Evolutionary conservation across 2,888 invertebrate species (phyloP), one percentile per base, ranked within the genome.

Genomic region (Macaria notata): DNA sequence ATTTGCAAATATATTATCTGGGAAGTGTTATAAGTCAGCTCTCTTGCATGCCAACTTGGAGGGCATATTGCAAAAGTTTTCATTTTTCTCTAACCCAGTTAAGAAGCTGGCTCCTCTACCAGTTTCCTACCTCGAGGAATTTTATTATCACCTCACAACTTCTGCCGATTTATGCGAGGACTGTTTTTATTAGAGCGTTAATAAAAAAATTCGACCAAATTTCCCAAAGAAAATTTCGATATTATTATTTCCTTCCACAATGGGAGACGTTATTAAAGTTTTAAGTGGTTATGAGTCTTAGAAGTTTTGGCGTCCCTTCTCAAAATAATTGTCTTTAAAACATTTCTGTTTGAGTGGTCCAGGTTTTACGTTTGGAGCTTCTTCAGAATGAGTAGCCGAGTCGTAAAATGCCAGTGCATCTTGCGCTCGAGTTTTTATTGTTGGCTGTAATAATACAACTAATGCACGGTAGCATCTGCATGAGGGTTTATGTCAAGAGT

Each of bases 61-160:
- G 71, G 72, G 75, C 81, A 84, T 88, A 88, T 88, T 88, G 84
- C 79, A 55, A 85, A 88, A 88, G 84, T 88, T 88, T 86, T 76
- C 80, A 84, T 87, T 86, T 86, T 86, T 84, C 82, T 81, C 77
- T 82, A 86, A 88, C 88, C 86, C 77, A 86, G 84, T 86, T 86
- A 84, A 73, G 74, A 79, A 73, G 73, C 75, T 72, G 68, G 73
- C 75, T 75, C 71, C 73, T 68, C 62, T 59, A 64, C 69, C 70
- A 65, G 70, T 74, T 77, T 79, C 62, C 67, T 68, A 64, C 70
- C 69, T 69, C 64, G 66, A 65, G 71, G 75, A 76, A 76, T 84
- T 82, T 82, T 83, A 77, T 80, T 75, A 81, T 76, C 75, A 79
- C 77, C 77, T 76, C 66, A 68, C 69, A 78, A 82, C 69, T 81